These are phyloP conservation scores for Tetrax tetrax DNA, from an alignment of 2,113 vertebrate species.

Conservation along the genomic window DNA sequence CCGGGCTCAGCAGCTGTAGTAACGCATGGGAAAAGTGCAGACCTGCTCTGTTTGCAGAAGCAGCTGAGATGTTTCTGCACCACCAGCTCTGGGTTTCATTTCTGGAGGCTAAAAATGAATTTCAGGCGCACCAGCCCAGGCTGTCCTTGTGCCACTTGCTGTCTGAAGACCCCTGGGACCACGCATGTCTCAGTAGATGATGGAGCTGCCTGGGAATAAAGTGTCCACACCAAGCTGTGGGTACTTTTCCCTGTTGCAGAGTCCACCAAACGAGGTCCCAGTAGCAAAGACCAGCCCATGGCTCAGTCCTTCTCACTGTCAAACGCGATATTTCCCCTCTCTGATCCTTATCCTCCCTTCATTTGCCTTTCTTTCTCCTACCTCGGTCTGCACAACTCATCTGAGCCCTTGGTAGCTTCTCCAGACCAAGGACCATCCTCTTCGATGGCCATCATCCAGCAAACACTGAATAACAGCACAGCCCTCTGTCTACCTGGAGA, in stretches of 20 bases:
- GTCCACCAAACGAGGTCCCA: neutral
- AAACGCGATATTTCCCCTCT: neutral
- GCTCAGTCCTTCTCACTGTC: neutral
- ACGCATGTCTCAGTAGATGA: accelerated
- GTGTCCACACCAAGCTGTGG: neutral
- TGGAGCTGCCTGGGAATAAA: neutral
- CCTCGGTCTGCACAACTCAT: neutral
- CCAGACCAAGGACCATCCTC: neutral
- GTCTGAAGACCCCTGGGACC: neutral
- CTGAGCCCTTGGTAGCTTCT: neutral
- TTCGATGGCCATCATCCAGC: neutral
- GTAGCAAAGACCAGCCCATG: neutral
- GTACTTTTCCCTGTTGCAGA: neutral
- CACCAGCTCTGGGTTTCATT: neutral
- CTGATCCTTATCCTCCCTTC: neutral
- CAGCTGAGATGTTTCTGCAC: neutral
- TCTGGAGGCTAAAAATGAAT: neutral
- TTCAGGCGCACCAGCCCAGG: neutral
- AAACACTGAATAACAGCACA: neutral
- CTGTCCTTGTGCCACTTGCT: neutral
- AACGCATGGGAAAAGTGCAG: neutral
- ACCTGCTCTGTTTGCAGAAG: neutral
- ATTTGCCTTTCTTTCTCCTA: neutral
- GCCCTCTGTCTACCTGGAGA: neutral
- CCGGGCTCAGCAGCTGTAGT: accelerated